Conservation (phyloP, 1,140 invertebrate genomes). For the Drosophila elegans region DNA sequence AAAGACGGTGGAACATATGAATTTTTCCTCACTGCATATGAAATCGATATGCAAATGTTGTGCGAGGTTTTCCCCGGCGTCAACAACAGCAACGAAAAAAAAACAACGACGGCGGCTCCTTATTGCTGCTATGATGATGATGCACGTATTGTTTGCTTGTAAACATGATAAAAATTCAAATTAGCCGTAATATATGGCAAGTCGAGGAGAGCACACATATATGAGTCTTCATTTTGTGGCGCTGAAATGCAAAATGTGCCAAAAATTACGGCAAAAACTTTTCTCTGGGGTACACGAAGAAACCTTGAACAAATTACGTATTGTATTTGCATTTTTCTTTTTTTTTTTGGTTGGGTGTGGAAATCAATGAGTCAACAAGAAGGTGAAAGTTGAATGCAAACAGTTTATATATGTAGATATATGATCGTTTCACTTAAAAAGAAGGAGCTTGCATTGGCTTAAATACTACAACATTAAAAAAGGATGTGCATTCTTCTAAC, state of each 20-base stretch:
- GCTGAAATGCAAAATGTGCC: constrained; percentile 79
- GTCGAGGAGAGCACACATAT: constrained; percentile 18
- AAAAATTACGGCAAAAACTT: constrained; percentile 70
- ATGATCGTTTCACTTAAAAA: neutral
- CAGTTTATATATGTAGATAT: too few relatives aligned
- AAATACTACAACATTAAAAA: neutral
- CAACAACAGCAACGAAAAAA: constrained; percentile 31
- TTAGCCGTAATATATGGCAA: constrained; percentile 76
- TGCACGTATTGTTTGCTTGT: constrained; percentile 84
- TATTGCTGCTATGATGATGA: constrained; percentile 62
- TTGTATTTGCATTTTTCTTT: constrained; percentile 69
- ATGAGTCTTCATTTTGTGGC: constrained; percentile 41
- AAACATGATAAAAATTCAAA: constrained; percentile 84
- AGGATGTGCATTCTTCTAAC: too few relatives aligned
- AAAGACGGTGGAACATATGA: constrained; percentile 39
- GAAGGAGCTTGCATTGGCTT: too few relatives aligned
- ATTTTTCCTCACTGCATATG: constrained; percentile 74
- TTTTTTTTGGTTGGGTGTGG: constrained; percentile 4
- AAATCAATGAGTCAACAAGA: constrained; percentile 53
- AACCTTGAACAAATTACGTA: constrained; percentile 69
- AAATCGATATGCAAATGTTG: constrained; percentile 83
- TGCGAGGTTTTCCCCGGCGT: constrained; percentile 53
- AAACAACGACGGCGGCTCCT: constrained; percentile 20
- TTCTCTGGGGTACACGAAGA: constrained; percentile 5
- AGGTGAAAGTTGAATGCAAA: constrained; percentile 31